These are phyloP conservation scores for Petrophora chlorosata DNA, from an alignment of 2,888 invertebrate species.

Conservation along the genomic window DNA sequence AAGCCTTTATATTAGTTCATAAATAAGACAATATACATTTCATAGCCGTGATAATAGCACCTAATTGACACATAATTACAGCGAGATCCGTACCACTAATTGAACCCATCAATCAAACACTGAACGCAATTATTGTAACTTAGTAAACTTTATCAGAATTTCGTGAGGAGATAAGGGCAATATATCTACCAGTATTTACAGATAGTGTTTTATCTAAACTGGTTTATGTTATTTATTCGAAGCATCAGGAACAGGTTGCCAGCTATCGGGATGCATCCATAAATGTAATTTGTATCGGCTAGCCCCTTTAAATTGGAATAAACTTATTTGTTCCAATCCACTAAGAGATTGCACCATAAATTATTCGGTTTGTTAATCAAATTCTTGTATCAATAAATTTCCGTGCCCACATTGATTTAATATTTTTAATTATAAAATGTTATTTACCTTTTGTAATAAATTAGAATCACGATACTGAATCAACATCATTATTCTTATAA, in stretches of 20 bases:
- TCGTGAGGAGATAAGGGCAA: constrained; percentile 63
- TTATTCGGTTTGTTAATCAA: constrained; percentile 56
- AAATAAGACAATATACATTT: too few species aligned
- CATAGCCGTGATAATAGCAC: constrained; percentile 9
- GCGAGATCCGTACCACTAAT: constrained; percentile 30
- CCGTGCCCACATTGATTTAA: constrained; percentile 42
- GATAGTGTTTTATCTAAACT: constrained; percentile 76
- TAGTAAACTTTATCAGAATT: constrained; percentile 49
- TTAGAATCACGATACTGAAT: constrained; percentile 14
- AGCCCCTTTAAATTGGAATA: constrained; percentile 70
- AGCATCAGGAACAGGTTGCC: constrained; percentile 75
- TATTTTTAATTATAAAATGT: constrained; percentile 28
- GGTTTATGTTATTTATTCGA: constrained; percentile 74
- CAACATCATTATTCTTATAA: constrained; percentile 24
- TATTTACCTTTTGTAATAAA: constrained; percentile 30
- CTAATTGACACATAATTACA: constrained; percentile 32
- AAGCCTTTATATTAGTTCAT: too few species aligned
- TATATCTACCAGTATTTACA: constrained; percentile 75
- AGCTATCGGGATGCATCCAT: constrained; percentile 64
- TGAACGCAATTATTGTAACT: constrained; percentile 51
- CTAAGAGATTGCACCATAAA: constrained; percentile 57
- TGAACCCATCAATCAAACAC: constrained; percentile 42
- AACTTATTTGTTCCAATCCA: constrained; percentile 69
- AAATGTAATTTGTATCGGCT: constrained; percentile 76
- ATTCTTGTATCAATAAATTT: constrained; percentile 51